A percentile compares a stretch with the other conserved stretches of the same genome.
Evolutionary conservation across 2,888 invertebrate genomes (phyloP).

Genomic region (Tanytarsus gracilentus): DNA sequence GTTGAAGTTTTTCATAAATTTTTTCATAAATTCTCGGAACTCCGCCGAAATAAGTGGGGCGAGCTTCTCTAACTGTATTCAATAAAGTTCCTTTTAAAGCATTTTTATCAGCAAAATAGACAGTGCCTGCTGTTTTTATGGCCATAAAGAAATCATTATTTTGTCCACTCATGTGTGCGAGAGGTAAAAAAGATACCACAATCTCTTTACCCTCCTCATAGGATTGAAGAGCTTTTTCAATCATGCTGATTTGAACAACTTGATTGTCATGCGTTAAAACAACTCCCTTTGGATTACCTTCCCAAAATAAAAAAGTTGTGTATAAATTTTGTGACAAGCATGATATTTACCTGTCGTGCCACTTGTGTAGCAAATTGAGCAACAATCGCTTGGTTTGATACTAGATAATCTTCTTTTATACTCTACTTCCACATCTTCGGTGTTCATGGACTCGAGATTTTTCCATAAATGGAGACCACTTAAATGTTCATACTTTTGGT

Average conservation of each 20-base stretch:
- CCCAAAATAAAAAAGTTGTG: no score
- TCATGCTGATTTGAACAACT: background rate
- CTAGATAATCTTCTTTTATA: slow-evolving; percentile 67
- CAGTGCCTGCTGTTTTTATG: slow-evolving; percentile 53
- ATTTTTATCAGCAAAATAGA: slow-evolving; percentile 81
- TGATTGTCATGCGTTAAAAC: no score
- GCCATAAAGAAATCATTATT: slow-evolving; percentile 34
- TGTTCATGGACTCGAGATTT: slow-evolving; percentile 63
- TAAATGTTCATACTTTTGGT: slow-evolving; percentile 39
- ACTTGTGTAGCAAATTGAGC: no score
- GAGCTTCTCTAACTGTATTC: slow-evolving; percentile 63
- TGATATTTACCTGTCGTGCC: no score
- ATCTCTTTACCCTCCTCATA: background rate
- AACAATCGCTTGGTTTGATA: no score
- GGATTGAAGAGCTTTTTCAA: background rate
- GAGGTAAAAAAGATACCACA: background rate
- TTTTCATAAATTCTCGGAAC: slow-evolving; percentile 93
- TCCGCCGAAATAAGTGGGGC: slow-evolving; percentile 76
- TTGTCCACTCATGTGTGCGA: background rate
- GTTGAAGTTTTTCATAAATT: slow-evolving; percentile 77
- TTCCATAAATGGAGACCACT: slow-evolving; percentile 59
- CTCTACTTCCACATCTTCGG: slow-evolving; percentile 49
- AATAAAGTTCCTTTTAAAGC: slow-evolving; percentile 76
- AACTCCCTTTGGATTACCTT: no score
- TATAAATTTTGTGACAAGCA: no score